Conservation (phyloP, 2,113 vertebrate species). For the Etheostoma cragini region DNA sequence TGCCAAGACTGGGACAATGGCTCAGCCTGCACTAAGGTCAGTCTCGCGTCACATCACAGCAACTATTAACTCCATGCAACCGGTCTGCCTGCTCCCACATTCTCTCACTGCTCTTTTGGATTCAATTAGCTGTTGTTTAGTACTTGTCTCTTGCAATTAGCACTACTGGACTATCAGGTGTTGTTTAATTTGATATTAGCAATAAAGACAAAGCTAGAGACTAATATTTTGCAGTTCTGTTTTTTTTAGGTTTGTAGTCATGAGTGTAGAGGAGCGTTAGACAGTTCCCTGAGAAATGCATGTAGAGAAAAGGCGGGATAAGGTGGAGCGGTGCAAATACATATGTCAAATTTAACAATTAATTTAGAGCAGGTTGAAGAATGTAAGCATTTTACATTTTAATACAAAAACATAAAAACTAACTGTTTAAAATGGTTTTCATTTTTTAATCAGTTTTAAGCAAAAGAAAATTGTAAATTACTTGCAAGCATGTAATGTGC, state of each 20-base stretch:
- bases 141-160: not conserved
- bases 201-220: slow-evolving; percentile 18
- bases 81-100: slow-evolving; percentile 30
- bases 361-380: not conserved
- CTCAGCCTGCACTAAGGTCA: slow-evolving; percentile 74
- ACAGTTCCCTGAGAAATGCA: slow-evolving; percentile 33
- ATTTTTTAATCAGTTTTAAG: not conserved
- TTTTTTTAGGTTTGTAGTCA: slow-evolving; percentile 50
- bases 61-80: slow-evolving; percentile 45
- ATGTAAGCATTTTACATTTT: slow-evolving; percentile 13
- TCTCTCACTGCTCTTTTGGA: slow-evolving; percentile 13
- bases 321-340: slow-evolving; percentile 24
- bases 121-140: not conserved
- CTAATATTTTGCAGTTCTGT: slow-evolving; percentile 5
- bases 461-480: not conserved
- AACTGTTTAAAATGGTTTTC: not conserved
- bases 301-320: slow-evolving; percentile 68
- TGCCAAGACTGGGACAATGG: slow-evolving; percentile 62
- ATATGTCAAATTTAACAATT: slow-evolving; percentile 11
- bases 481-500: not conserved
- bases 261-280: slow-evolving; percentile 16
- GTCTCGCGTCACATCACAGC: slow-evolving; percentile 64
- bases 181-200: slow-evolving; percentile 1
- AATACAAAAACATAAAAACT: not conserved
- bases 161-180: not conserved